A percentile compares a stretch with the other conserved stretches of the same genome.
Evolutionary conservation across 2,888 invertebrate species (phyloP).

Genomic region (Monopis laevigella): DNA sequence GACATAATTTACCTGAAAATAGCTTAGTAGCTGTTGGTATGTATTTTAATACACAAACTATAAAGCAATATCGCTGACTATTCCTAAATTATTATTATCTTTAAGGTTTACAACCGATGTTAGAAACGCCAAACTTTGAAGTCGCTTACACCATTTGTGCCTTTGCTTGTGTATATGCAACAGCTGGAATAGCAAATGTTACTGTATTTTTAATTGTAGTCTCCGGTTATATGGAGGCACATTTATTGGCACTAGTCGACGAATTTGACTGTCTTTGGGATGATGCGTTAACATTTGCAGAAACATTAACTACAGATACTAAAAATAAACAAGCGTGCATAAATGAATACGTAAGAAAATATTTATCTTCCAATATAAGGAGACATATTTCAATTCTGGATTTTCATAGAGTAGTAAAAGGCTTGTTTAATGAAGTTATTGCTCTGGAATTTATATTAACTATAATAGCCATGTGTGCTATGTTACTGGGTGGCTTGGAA

Average conservation of each 20-base stretch:
- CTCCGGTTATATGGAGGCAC: constrained; percentile 21
- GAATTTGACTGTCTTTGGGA: constrained; percentile 10
- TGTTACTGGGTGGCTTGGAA: constrained; percentile 37
- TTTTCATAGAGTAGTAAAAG: constrained; percentile 25
- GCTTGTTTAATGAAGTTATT: constrained; percentile 28
- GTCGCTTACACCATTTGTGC: constrained; percentile 5
- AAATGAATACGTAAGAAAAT: constrained; percentile 27
- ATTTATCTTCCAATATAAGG: constrained; percentile 26
- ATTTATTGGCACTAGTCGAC: constrained; percentile 17
- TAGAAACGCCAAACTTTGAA: constrained; percentile 11
- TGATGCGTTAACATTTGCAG: neutral
- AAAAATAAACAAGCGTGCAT: constrained; percentile 15
- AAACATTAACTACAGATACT: neutral
- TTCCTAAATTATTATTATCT: too few relatives aligned
- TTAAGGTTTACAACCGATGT: constrained; percentile 9
- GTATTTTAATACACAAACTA: too few relatives aligned
- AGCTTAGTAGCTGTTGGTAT: constrained; percentile 9
- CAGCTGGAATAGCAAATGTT: constrained; percentile 11
- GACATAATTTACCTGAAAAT: constrained; percentile 14
- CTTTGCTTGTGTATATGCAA: constrained; percentile 10
- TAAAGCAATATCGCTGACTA: too few relatives aligned
- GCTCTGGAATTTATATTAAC: constrained; percentile 33
- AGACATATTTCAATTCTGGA: constrained; percentile 27
- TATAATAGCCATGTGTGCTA: constrained; percentile 30
- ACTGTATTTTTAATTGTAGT: constrained; percentile 18